Evolutionary conservation across 1,140 invertebrate genomes (phyloP).

Genomic region (Chrysoperla carnea): DNA sequence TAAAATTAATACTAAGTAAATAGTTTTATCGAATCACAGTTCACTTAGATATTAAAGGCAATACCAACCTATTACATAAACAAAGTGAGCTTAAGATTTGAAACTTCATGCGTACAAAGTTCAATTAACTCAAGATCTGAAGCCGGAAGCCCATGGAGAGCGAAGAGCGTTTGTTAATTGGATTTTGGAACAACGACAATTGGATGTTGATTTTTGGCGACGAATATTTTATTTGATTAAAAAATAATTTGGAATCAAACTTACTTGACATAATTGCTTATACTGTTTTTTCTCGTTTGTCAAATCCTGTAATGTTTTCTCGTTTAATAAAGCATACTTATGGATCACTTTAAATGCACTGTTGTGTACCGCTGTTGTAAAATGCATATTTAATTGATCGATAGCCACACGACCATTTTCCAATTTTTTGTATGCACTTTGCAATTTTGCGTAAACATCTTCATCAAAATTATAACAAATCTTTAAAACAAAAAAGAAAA

Average conservation of each 20-base stretch:
- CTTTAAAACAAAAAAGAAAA: constrained; percentile 17
- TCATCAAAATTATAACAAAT: constrained; percentile 56
- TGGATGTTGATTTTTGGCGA: no score
- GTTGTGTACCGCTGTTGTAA: constrained; percentile 84
- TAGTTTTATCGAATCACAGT: no score
- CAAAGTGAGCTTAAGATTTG: no score
- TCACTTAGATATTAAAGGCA: no score
- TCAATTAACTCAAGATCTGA: no score
- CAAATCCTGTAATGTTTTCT: constrained; percentile 7
- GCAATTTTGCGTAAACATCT: constrained; percentile 55
- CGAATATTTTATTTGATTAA: no score
- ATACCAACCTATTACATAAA: no score
- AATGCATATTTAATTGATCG: constrained; percentile 91
- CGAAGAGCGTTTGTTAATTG: no score
- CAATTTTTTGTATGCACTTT: constrained; percentile 67
- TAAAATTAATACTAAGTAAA: no score
- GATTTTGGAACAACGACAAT: no score
- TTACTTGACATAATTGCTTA: constrained; percentile 52
- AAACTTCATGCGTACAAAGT: no score
- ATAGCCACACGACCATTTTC: constrained; percentile 80
- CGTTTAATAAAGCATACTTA: constrained; percentile 43
- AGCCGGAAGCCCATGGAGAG: no score
- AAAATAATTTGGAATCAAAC: constrained; percentile 5
- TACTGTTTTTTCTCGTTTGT: constrained; percentile 43
- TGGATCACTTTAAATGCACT: constrained; percentile 62